Conservation (phyloP, 2,113 vertebrate species). For the Mohoua ochrocephala region DNA sequence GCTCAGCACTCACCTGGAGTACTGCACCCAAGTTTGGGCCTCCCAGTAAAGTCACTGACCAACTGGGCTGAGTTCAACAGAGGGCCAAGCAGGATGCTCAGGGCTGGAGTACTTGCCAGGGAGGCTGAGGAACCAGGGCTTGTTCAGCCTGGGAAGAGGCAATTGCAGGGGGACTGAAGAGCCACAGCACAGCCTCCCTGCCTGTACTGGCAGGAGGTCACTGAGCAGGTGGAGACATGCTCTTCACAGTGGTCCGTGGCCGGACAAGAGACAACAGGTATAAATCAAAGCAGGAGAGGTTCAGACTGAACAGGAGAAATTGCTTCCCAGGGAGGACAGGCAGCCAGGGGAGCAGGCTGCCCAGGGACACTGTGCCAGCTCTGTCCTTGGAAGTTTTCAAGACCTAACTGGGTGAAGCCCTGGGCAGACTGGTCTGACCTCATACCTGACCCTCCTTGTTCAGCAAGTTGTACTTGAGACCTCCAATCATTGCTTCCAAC, state of each 20-base stretch:
- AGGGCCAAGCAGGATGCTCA: not conserved
- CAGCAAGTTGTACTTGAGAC: not conserved
- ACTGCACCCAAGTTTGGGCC: not conserved
- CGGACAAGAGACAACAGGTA: not conserved
- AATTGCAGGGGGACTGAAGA: not conserved
- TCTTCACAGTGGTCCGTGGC: fast-evolving
- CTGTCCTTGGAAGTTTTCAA: not conserved
- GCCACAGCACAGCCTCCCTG: no score
- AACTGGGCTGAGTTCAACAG: not conserved
- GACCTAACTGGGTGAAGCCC: not conserved
- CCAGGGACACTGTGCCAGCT: not conserved
- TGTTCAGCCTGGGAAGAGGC: not conserved
- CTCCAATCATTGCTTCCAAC: not conserved
- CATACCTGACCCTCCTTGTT: not conserved
- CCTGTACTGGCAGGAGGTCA: no score
- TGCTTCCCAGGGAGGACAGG: not conserved
- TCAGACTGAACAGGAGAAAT: not conserved
- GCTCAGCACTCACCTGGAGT: not conserved
- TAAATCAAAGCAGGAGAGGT: not conserved
- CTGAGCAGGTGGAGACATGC: not conserved
- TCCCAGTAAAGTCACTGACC: not conserved
- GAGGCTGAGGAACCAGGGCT: not conserved
- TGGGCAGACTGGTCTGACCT: not conserved
- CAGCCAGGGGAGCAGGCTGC: not conserved
- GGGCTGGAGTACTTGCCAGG: not conserved